Evolutionary conservation across 2,797 vertebrate genomes (phyloP), one percentile per base, ranked within the genome.

Genomic region (Delichon dasypus): DNA sequence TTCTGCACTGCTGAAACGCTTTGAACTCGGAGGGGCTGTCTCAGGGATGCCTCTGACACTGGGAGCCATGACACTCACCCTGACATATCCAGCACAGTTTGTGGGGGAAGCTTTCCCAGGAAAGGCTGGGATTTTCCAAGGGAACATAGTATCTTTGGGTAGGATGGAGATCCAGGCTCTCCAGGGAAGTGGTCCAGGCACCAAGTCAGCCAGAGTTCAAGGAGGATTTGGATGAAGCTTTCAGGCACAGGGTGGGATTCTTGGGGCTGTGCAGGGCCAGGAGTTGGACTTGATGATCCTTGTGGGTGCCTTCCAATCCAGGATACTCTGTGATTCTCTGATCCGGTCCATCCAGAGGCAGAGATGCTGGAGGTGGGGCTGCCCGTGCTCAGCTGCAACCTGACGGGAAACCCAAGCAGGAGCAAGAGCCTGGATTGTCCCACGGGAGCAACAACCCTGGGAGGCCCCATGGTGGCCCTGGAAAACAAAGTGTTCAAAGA

Each of bases 61-160:
- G 70, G 78, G 18, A 88, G 62, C 76, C 30, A 0, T 12, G 29
- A 78, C 73, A 68, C 25, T 51, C 47, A 30, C 77, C 54, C 50
- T 50, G 83, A 72, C 58, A 30, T 11, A 72, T 81, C 86, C 4
- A 72, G 90, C 67, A 47, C 80, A 75, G 50, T 0, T 47, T 0
- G 0, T 9, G 38, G 36, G 16, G 73, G 53, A 66, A 68, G 47
- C 23, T 90, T 27, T 81, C 84, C 70, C 74, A 42, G 45, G 55
- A 57, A 62, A 77, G 45, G 20, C 82, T 57, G 75, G 27, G 57
- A 42, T 73, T 91, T 85, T 91, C 75, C 48, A 73, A 38, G 19
- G 57, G n/a, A 61, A 62, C 32, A 1, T 34, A 0, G 0, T n/a
- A 3, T 34, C 8, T 60, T 61, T 6, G 18, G 42, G 42, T 14